A percentile compares a stretch with the other conserved stretches of the same genome.
These are phyloP conservation scores for Orcinus orca DNA, from an alignment of 2,113 vertebrate species.

Conservation along the genomic window DNA sequence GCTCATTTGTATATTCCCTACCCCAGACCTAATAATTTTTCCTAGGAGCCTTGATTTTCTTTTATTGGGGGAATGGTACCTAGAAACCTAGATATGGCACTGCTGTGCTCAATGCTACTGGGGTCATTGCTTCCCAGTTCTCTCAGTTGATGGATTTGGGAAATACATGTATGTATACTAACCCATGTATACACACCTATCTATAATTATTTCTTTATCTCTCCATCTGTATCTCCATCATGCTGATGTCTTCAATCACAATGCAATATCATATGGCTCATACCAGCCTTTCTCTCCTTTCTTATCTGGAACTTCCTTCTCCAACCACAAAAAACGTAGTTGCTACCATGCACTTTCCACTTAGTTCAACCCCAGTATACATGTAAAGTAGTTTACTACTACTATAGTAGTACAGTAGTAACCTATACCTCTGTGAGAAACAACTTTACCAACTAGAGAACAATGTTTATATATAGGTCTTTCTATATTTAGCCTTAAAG, in stretches of 20 bases:
- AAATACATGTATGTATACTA: not conserved
- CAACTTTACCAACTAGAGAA: not conserved
- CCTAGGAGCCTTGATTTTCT: not conserved
- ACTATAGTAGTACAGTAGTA: not conserved
- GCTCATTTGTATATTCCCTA: not conserved
- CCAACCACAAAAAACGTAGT: not conserved
- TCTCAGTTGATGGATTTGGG: not conserved
- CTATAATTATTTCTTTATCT: not conserved
- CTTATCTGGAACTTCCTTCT: not conserved
- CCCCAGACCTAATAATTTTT: not conserved
- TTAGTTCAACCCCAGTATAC: not conserved
- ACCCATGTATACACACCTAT: not conserved
- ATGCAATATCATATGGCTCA: not conserved
- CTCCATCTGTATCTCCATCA: not conserved
- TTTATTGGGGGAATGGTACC: not conserved
- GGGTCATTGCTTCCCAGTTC: not conserved
- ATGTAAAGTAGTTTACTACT: not conserved
- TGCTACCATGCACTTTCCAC: not conserved
- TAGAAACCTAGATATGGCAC: not conserved
- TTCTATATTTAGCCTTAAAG: not conserved
- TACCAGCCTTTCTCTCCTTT: not conserved
- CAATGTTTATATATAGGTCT: not conserved
- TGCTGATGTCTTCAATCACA: not conserved
- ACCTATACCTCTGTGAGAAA: not conserved
- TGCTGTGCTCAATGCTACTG: not conserved